A percentile compares a stretch with the other conserved stretches of the same genome.
Conservation (phyloP, 92 coral and sea anemone species). For the Epizoanthus illoricatus region DNA sequence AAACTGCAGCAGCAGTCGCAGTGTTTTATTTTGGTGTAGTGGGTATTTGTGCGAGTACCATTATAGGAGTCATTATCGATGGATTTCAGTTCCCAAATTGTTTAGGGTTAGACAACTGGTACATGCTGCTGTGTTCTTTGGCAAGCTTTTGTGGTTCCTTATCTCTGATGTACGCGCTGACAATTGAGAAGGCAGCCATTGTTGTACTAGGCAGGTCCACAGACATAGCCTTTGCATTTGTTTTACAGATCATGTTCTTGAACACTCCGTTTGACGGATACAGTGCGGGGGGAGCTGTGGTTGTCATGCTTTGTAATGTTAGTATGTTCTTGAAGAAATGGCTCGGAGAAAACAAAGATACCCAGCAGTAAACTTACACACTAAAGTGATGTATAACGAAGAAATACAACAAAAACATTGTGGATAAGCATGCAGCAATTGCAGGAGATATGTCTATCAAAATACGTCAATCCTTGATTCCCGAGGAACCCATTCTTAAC, state of each 20-base stretch:
- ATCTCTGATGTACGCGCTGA: constrained; percentile 25
- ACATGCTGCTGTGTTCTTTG: neutral
- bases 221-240: constrained; percentile 51
- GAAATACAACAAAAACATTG: too few species aligned
- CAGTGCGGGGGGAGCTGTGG: constrained; percentile 35
- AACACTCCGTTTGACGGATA: constrained; percentile 29
- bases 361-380: too few species aligned
- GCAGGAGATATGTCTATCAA: too few species aligned
- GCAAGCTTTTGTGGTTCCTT: constrained; percentile 38
- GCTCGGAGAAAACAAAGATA: too few species aligned
- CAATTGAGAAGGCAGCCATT: constrained; percentile 47
- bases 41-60: constrained; percentile 13
- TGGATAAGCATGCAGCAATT: too few species aligned
- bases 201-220: constrained; percentile 49
- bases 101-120: neutral
- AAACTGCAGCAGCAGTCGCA: constrained; percentile 6
- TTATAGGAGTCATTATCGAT: neutral
- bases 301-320: constrained; percentile 52
- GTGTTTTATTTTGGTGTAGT: constrained; percentile 48
- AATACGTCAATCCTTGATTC: too few species aligned
- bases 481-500: too few species aligned
- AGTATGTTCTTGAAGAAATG: constrained; percentile 42
- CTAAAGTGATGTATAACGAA: too few species aligned
- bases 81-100: too few species aligned
- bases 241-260: constrained; percentile 49